These are phyloP conservation scores for Apodemia mormo DNA, from an alignment of 2,888 invertebrate species.

Conservation along the genomic window DNA sequence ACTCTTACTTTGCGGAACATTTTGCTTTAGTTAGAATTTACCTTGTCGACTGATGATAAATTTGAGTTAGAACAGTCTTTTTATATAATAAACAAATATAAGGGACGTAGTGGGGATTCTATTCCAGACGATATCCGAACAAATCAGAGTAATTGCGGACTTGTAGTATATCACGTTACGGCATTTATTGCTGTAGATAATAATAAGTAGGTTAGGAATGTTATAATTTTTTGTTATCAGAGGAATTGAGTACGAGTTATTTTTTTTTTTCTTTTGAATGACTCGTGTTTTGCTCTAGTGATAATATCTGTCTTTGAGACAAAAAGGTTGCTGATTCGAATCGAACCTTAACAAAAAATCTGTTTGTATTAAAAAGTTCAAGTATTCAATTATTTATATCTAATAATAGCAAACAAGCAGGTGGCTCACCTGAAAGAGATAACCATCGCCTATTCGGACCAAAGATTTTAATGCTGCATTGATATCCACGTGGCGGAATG, in stretches of 20 bases:
- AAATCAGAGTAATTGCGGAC: slow-evolving; percentile 73
- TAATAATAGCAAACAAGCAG: no score
- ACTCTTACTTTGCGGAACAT: slow-evolving; percentile 77
- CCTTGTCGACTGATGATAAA: slow-evolving; percentile 65
- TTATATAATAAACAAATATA: slow-evolving; percentile 79
- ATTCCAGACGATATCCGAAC: slow-evolving; percentile 73
- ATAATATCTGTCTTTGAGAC: no score
- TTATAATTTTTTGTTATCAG: slow-evolving; percentile 39
- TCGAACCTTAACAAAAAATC: no score
- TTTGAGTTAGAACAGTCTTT: slow-evolving; percentile 69
- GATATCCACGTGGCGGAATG: no score
- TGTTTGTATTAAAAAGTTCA: no score
- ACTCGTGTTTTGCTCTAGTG: no score
- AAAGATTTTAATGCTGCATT: no score
- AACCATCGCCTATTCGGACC: no score
- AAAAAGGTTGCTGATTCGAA: no score
- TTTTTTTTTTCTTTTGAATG: no score
- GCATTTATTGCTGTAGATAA: slow-evolving; percentile 61
- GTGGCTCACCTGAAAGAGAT: no score
- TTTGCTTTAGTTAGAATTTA: slow-evolving; percentile 71
- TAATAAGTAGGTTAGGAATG: slow-evolving; percentile 59
- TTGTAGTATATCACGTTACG: slow-evolving; percentile 68
- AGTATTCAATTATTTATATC: no score
- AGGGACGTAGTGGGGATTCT: slow-evolving; percentile 61
- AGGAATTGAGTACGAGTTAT: background rate